phyloP scores from a whole-genome alignment of 2,888 invertebrate species.

The Lochmaea capreae region DNA sequence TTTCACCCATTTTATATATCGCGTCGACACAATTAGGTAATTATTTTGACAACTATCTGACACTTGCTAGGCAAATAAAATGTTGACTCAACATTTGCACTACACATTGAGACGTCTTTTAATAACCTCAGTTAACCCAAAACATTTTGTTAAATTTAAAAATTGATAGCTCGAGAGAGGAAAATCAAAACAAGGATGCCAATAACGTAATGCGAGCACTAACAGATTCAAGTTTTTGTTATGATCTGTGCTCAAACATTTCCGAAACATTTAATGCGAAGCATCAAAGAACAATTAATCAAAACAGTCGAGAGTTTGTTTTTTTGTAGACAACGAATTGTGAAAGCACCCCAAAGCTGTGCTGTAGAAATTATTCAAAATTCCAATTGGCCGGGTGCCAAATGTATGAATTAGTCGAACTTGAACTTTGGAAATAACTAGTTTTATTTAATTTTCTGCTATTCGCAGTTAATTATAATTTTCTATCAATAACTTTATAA shows the following conservation, averaged over 20 bases:
- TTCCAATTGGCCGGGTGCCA: constrained; percentile 32
- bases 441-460: constrained; percentile 13
- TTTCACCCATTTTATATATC: too few species aligned
- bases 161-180: too few species aligned
- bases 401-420: constrained; percentile 34
- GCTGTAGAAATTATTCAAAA: constrained; percentile 21
- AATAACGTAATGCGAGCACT: too few species aligned
- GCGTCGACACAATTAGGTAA: too few species aligned
- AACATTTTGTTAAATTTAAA: too few species aligned
- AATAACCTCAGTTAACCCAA: too few species aligned
- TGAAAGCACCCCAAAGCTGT: constrained; percentile 19
- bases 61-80: too few species aligned
- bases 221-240: neutral
- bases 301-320: constrained; percentile 9
- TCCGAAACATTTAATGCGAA: neutral
- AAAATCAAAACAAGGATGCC: neutral
- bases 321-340: constrained; percentile 3
- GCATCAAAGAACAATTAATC: constrained; percentile 5
- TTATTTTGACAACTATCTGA: too few species aligned
- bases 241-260: neutral
- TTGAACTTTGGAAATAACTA: constrained; percentile 34
- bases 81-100: too few species aligned
- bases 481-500: constrained; percentile 7
- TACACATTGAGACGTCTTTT: too few species aligned
- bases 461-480: constrained; percentile 23